Conservation (phyloP, 1,140 invertebrate species). For the Caenorhabditis latens region DNA sequence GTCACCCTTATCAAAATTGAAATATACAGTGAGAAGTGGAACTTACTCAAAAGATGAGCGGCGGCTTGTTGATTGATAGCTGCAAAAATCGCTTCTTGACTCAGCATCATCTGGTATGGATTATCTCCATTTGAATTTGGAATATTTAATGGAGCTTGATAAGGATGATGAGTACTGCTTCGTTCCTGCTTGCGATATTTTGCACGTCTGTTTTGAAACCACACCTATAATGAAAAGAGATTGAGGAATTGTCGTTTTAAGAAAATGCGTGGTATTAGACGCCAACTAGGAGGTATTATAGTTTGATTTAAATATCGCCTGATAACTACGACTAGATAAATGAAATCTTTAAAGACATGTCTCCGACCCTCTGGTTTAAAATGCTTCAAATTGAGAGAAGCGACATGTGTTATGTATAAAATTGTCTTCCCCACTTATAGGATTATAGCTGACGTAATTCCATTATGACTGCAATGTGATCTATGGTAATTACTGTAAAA, state of each 20-base stretch:
- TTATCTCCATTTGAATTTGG: constrained; percentile 51
- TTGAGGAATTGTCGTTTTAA: too few relatives aligned
- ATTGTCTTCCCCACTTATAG: not conserved
- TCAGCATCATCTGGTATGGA: constrained; percentile 54
- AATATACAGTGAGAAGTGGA: not conserved
- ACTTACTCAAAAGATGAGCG: constrained; percentile 54
- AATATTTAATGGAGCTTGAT: constrained; percentile 59
- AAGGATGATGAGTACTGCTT: constrained; percentile 61
- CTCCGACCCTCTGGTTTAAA: too few relatives aligned
- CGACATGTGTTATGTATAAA: too few relatives aligned
- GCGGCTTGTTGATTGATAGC: constrained; percentile 45
- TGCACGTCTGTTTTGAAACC: constrained; percentile 93
- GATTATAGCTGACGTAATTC: constrained; percentile 6
- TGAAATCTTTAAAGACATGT: too few relatives aligned
- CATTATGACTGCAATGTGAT: constrained; percentile 19
- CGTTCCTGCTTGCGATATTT: constrained; percentile 91
- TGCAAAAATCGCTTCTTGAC: constrained; percentile 46
- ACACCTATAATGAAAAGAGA: constrained; percentile 81
- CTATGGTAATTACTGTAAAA: not conserved
- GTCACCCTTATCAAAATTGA: not conserved
- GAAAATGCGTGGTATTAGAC: not conserved
- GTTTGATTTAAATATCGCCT: too few relatives aligned
- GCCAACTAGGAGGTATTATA: not conserved
- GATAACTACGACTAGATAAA: too few relatives aligned
- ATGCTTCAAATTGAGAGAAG: too few relatives aligned